Base-by-base conservation (phyloP, 2,113 vertebrate genomes). In the Protobothrops flavoviridis region DNA sequence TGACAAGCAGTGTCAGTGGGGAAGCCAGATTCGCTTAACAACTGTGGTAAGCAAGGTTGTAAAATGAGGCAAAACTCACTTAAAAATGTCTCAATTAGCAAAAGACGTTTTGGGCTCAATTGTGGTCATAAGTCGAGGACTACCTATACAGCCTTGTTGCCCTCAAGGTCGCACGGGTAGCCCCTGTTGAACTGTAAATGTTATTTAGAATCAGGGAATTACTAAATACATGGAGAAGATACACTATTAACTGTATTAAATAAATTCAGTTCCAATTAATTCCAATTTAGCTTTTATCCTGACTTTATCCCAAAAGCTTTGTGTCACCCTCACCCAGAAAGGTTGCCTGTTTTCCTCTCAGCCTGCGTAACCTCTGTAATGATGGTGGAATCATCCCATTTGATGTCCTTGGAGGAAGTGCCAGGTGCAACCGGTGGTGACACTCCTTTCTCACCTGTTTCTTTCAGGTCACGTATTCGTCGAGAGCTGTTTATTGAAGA, bases 401-500 rank as follows among this genome's bases (percentile, higher is more conserved):
- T 53, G 48, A 53, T 50, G 23, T 55, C 29, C 50, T 55, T 24
- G 33, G 50, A 26, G 61, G 45, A 26, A 48, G 15, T 21, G 52
- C 26, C 5, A 20, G 45, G 26, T 29, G 39, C 56, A 61, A 24
- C 9, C 26, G 26, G 24, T 20, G 6, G 0, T 0, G 0, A 0
- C 64, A 3, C 1, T 12, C 1, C 0, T 21, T 89, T 39, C 12
- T n/a, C 2, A 0, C 5, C 1, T 45, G 15, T 43, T 55, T 2
- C 97, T 81, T 89, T 0, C 92, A 99, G 99, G 98, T 99, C 99
- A 97, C 99, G 99, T 94, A 99, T 99, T 96, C 98, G 99, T 91
- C 98, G 99, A 93, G 99, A 99, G 96, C 98, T 99, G 93, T 99
- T 99, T 97, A 99, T 99, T 24, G 99, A 99, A 96, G 99, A 99